These are phyloP conservation scores for Rhagoletis pomonella DNA, from an alignment of 1,140 invertebrate species.

Conservation along the genomic window DNA sequence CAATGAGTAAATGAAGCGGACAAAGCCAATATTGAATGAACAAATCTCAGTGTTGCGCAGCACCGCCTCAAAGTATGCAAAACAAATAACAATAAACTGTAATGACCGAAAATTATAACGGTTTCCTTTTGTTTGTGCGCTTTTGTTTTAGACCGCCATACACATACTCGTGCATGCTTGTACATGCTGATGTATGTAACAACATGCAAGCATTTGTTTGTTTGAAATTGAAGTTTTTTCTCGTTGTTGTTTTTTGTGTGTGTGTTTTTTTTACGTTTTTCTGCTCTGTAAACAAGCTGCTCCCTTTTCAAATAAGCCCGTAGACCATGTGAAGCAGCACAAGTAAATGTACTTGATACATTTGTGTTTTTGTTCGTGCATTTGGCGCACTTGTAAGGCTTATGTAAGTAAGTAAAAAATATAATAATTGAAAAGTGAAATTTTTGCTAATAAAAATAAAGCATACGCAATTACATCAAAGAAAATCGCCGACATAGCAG, in stretches of 20 bases:
- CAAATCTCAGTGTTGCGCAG: conserved; percentile 1
- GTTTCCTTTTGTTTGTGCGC: background rate
- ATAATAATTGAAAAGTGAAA: conserved; percentile 48
- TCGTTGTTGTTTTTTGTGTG: background rate
- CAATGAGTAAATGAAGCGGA: too few species aligned
- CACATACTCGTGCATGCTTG: too few species aligned
- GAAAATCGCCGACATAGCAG: background rate
- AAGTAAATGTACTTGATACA: background rate
- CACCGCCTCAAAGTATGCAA: conserved; percentile 36
- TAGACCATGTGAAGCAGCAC: background rate
- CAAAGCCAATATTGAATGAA: background rate
- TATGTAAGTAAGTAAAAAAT: conserved; percentile 5
- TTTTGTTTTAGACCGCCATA: background rate
- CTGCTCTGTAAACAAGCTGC: background rate
- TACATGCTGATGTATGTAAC: too few species aligned
- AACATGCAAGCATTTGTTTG: background rate
- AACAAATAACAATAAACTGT: conserved; percentile 46
- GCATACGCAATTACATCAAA: background rate
- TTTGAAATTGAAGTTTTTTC: background rate
- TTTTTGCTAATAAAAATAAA: conserved; percentile 39
- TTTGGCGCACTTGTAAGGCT: background rate
- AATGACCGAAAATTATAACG: conserved; percentile 43
- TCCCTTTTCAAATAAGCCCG: too few species aligned
- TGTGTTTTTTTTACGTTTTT: too few species aligned
- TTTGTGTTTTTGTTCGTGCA: background rate